These are phyloP conservation scores for Nomada goodeniana DNA, from an alignment of 2,888 invertebrate species.

Conservation along the genomic window DNA sequence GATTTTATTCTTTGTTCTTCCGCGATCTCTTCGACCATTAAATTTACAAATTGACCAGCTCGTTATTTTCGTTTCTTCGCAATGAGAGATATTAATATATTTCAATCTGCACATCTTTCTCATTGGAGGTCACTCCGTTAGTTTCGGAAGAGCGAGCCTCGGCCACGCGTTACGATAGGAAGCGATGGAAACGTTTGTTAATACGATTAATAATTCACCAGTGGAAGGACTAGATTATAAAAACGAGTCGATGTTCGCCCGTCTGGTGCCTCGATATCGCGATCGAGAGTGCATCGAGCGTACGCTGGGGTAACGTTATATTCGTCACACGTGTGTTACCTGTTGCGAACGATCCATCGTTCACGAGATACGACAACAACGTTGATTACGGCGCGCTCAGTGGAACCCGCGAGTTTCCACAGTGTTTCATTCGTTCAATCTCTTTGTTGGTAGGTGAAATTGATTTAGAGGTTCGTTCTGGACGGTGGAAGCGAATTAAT, in stretches of 20 bases:
- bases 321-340: constrained; percentile 43
- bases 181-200: not conserved
- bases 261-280: not conserved
- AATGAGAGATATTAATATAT: no score
- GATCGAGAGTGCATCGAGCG: constrained; percentile 7
- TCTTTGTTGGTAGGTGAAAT: constrained; percentile 33
- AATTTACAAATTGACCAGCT: not conserved
- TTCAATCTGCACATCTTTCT: no score
- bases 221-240: not conserved
- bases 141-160: no score
- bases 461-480: constrained; percentile 10
- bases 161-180: no score
- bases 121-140: no score
- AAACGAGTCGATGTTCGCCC: not conserved
- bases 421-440: constrained; percentile 20
- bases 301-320: constrained; percentile 20
- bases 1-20: no score
- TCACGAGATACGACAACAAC: constrained; percentile 22
- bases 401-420: constrained; percentile 20
- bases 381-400: constrained; percentile 36
- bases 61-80: not conserved
- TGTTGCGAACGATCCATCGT: constrained; percentile 48
- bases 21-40: no score
- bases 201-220: not conserved
- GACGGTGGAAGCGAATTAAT: constrained; percentile 5